Evolutionary conservation across 2,888 invertebrate genomes (phyloP), one percentile per base, ranked within the genome.

Genomic region (Arge pagana): DNA sequence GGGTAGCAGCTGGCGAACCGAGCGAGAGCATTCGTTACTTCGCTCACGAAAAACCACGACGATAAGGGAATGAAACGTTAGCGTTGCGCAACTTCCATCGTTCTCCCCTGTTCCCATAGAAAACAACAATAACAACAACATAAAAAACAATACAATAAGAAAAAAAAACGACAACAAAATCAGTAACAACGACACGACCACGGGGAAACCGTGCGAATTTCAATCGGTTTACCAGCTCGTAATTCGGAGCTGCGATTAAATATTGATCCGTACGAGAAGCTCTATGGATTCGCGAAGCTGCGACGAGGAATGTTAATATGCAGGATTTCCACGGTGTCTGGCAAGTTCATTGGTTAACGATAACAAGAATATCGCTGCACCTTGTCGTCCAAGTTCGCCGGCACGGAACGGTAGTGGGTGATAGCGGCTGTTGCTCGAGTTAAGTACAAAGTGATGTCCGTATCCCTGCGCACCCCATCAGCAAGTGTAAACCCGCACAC

Each of bases 241-340:
- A 61, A 61, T 61, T 64, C 55, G 52, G 43, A 53, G 51, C 48
- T 39, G 36, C 40, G 59, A 56, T 53, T 56, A 53, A 57, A 52
- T 59, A 59, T 59, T 50, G 58, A 57, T 59, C 50, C 41, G 26
- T 28, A 43, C 30, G 24, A 23, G 41, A 33, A 15, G 42, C 43
- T 26, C 40, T 37, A 30, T 18, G n/a, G 21, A 45, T 7, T 23
- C n/a, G 50, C 16, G 43, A 55, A 52, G 35, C 16, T 42, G n/a
- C n/a, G n/a, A 21, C 37, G 31, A 42, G 36, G 39, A 50, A 42
- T 52, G 36, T 43, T 43, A 33, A 31, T 45, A 15, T 19, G 28
- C 33, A 33, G 13, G n/a, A n/a, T n/a, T n/a, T n/a, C n/a, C n/a
- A n/a, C n/a, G n/a, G n/a, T n/a, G n/a, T 3, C 13, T 23, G 15